Evolutionary conservation across 2,113 vertebrate genomes (phyloP), one percentile per base, ranked within the genome.

Genomic region (Eretmochelys imbricata): DNA sequence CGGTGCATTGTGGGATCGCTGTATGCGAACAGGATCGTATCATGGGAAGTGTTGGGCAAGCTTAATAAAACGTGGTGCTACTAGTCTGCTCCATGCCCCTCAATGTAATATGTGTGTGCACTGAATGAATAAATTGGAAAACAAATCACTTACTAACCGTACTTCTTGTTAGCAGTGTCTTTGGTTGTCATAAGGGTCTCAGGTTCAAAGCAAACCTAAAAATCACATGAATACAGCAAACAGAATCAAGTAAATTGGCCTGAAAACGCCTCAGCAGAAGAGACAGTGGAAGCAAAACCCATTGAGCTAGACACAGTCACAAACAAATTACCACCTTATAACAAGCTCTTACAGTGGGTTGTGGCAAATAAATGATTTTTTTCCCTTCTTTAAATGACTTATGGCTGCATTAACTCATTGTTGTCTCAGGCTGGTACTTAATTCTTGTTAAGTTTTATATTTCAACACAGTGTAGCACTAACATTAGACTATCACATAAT

Each of bases 311-410:
- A 3, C 2, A 29, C n/a, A 17, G 19, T 20, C 0, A 72, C 79
- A 17, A 62, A 69, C 8, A 5, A 10, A 72, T 62, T 16, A 1
- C 5, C 22, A 27, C 24, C 72, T 53, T 88, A 84, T 51, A 88
- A n/a, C 85, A 25, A 42, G 0, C 57, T 46, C n/a, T 1, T n/a
- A 6, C 0, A 17, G 57, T 16, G 12, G 46, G 42, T 78, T 78
- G 11, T 78, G 25, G 75, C 42, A 78, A 78, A 78, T 51, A 88
- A 89, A 7, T 48, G 1, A 22, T 22, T 76, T 62, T 84, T 2
- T 2, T 1, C 1, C 35, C 22, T 42, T n/a, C 51, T 25, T 53
- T 20, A 6, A 25, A 48, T 14, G 38, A 48, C 55, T 54, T 54
- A 46, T 57, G 85, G 24, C 82, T 38, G 54, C 62, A 46, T 19